Evolutionary conservation across 2,888 invertebrate genomes (phyloP).

Genomic region (Cephus spinipes): DNA sequence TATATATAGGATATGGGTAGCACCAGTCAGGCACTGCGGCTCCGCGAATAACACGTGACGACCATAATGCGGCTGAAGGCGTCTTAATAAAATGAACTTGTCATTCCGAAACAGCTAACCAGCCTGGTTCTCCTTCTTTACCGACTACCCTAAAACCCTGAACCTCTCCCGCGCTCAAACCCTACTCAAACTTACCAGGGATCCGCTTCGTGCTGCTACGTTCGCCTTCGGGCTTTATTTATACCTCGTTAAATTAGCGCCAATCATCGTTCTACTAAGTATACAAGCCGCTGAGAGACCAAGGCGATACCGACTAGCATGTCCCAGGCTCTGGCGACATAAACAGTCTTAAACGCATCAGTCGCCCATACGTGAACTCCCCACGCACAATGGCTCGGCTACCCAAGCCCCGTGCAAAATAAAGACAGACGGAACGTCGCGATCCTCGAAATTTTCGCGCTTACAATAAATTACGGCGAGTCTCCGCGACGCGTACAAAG

Average conservation of each 20-base stretch:
- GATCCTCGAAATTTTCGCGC: slow-evolving; percentile 48
- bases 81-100: slow-evolving; percentile 64
- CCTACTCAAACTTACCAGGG: neutral
- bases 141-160: neutral
- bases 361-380: neutral
- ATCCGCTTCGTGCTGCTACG: slow-evolving; percentile 13
- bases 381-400: neutral
- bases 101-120: slow-evolving; percentile 56
- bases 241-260: slow-evolving; percentile 61
- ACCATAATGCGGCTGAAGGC: slow-evolving; percentile 54
- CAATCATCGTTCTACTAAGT: slow-evolving; percentile 52
- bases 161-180: neutral
- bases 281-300: slow-evolving; percentile 19
- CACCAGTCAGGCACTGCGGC: slow-evolving; percentile 35
- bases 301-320: neutral
- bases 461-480: slow-evolving; percentile 54
- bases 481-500: slow-evolving; percentile 32
- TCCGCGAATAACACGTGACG: slow-evolving; percentile 51
- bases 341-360: neutral
- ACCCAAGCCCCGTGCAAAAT: neutral
- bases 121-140: slow-evolving; percentile 27
- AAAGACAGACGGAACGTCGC: neutral
- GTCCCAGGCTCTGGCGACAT: neutral
- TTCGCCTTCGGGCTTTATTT: slow-evolving; percentile 49
- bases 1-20: slow-evolving; percentile 36